phyloP scores from a whole-genome alignment of 2,888 invertebrate genomes.

The Synanthedon vespiformis region DNA sequence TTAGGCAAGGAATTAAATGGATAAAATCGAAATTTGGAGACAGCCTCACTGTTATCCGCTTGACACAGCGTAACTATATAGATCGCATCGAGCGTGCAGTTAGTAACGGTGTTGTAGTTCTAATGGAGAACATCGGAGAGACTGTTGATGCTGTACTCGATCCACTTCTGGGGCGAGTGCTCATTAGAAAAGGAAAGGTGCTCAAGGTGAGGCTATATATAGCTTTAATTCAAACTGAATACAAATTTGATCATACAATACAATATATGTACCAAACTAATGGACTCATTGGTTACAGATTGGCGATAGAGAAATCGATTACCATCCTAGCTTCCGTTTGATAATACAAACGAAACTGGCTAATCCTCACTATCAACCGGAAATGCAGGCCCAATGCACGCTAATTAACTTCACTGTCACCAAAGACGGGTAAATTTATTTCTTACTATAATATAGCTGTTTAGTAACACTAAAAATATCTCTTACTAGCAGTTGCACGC shows the following conservation, averaged over 20 bases:
- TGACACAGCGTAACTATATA: slow-evolving; percentile 85
- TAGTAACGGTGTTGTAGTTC: slow-evolving; percentile 78
- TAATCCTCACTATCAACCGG: slow-evolving; percentile 96
- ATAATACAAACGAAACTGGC: slow-evolving; percentile 93
- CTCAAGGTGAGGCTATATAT: slow-evolving; percentile 52
- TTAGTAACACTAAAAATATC: no score
- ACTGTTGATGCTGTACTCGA: slow-evolving; percentile 91
- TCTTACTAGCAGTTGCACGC: no score
- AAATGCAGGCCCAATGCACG: slow-evolving; percentile 96
- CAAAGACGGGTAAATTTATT: slow-evolving; percentile 74
- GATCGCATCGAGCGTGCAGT: slow-evolving; percentile 85
- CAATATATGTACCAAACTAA: background rate
- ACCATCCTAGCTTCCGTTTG: slow-evolving; percentile 82
- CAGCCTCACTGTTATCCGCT: slow-evolving; percentile 77
- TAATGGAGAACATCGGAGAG: slow-evolving; percentile 93
- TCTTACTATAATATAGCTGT: no score
- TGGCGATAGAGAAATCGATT: slow-evolving; percentile 94
- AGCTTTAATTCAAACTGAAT: background rate
- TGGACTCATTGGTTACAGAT: slow-evolving; percentile 74
- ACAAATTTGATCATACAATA: no score
- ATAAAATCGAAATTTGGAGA: slow-evolving; percentile 89
- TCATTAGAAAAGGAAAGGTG: slow-evolving; percentile 87
- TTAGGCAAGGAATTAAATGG: slow-evolving; percentile 91
- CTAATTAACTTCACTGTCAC: slow-evolving; percentile 97
- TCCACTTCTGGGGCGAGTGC: slow-evolving; percentile 86